Percentiles rank a stretch among this genome's conserved stretches.
These are phyloP conservation scores for Platycercus adscitus DNA, from an alignment of 2,113 vertebrate species.

Conservation along the genomic window DNA sequence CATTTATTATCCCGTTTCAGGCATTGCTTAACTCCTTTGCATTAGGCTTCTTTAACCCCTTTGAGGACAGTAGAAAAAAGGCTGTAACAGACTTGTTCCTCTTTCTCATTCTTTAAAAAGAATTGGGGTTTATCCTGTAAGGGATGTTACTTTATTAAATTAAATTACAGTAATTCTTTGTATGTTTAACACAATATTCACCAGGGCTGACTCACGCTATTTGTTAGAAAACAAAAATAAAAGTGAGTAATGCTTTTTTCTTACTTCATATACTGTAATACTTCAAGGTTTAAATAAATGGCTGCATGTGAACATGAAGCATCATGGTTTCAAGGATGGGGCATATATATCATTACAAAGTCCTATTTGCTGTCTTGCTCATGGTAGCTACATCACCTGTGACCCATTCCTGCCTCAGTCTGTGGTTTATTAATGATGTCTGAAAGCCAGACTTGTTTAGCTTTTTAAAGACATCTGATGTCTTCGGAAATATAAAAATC, in stretches of 20 bases:
- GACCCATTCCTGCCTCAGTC: background rate
- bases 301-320: background rate
- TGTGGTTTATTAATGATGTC: background rate
- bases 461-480: background rate
- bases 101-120: background rate
- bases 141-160: background rate
- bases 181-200: background rate
- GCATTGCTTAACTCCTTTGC: constrained; percentile 74
- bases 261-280: background rate
- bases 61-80: background rate
- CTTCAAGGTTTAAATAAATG: background rate
- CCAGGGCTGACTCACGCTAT: background rate
- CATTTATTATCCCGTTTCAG: constrained; percentile 80
- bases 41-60: constrained; percentile 71
- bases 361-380: background rate
- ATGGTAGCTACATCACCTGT: background rate
- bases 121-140: background rate
- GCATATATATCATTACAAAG: background rate
- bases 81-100: background rate
- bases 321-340: background rate
- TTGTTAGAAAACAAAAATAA: background rate
- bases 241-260: background rate
- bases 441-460: background rate
- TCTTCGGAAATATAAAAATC: background rate
- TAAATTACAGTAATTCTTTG: background rate